phyloP scores from a whole-genome alignment of 2,113 vertebrate species.

The Ammodytes marinus region DNA sequence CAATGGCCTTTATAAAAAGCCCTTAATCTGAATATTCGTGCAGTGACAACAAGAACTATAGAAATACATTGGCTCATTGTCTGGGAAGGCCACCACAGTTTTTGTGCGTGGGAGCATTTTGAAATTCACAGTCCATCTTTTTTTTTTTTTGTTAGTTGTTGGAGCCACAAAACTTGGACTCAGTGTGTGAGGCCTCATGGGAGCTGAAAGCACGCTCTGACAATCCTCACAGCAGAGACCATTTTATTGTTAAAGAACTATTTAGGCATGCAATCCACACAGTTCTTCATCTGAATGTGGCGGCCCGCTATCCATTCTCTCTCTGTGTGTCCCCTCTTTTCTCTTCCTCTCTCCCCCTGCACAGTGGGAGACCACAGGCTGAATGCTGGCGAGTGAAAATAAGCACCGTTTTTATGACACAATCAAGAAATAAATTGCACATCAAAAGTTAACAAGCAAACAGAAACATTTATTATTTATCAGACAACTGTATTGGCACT shows the following conservation, averaged over 20 bases:
- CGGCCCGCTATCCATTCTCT: constrained; percentile 3
- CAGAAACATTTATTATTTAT: constrained; percentile 61
- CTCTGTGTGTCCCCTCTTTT: not conserved
- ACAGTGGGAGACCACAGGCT: constrained; percentile 16
- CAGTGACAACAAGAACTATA: not conserved
- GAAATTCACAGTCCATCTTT: constrained; percentile 2
- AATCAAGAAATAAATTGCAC: constrained; percentile 57
- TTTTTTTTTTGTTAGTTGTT: not conserved
- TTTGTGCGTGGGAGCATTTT: constrained; percentile 11
- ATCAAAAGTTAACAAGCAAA: constrained; percentile 57
- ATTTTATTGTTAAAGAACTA: constrained; percentile 62
- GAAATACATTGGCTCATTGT: constrained; percentile 3
- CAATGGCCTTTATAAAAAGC: constrained; percentile 5
- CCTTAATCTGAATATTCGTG: not conserved
- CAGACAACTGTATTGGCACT: constrained; percentile 42
- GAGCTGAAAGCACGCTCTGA: constrained; percentile 31
- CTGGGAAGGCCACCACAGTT: not conserved
- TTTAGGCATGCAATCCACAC: constrained; percentile 42
- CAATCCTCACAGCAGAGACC: constrained; percentile 43
- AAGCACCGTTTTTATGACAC: constrained; percentile 30
- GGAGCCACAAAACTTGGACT: constrained; percentile 5
- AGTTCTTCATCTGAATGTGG: constrained; percentile 37
- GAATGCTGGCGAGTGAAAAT: constrained; percentile 15
- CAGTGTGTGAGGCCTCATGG: constrained; percentile 26
- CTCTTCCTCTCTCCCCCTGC: constrained; percentile 1